Conservation (phyloP, 2,113 vertebrate species). For the Fukomys damarensis region DNA sequence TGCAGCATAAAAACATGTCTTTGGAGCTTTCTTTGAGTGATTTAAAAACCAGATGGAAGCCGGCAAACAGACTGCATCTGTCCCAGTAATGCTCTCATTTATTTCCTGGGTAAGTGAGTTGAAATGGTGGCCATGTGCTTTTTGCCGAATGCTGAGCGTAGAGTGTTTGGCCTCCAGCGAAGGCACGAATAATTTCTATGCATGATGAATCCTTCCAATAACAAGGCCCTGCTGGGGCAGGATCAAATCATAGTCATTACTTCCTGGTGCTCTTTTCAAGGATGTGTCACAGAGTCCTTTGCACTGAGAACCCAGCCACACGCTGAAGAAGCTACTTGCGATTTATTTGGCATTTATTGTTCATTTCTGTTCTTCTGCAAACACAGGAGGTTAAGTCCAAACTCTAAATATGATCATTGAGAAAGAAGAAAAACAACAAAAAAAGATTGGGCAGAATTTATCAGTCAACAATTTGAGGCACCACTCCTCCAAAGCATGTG, state of each 20-base stretch:
- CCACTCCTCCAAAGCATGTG: fast-evolving
- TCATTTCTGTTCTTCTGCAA: constrained; percentile 41
- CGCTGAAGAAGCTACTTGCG: not conserved
- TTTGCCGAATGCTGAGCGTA: constrained; percentile 28
- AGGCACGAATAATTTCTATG: constrained; percentile 80
- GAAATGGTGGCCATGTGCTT: constrained; percentile 75
- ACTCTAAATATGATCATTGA: not conserved
- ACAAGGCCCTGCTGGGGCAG: constrained; percentile 76
- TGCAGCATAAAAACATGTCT: constrained; percentile 61
- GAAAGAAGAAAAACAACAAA: not conserved
- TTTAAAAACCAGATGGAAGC: constrained; percentile 69
- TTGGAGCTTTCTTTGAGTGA: constrained; percentile 69
- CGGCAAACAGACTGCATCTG: constrained; percentile 72
- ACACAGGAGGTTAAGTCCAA: constrained; percentile 25
- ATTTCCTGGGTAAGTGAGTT: constrained; percentile 83
- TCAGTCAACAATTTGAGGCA: fast-evolving
- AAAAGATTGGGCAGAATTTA: not conserved
- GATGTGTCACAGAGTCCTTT: not conserved
- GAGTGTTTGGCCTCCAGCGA: constrained; percentile 81
- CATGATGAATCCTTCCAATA: constrained; percentile 87
- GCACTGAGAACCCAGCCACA: not conserved
- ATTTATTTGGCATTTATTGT: constrained; percentile 28
- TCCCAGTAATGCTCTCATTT: constrained; percentile 79
- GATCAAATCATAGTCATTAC: constrained; percentile 78
- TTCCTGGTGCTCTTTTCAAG: constrained; percentile 66